Base-by-base conservation (phyloP, 2,888 invertebrate species). In the Epistrophe eligans region DNA sequence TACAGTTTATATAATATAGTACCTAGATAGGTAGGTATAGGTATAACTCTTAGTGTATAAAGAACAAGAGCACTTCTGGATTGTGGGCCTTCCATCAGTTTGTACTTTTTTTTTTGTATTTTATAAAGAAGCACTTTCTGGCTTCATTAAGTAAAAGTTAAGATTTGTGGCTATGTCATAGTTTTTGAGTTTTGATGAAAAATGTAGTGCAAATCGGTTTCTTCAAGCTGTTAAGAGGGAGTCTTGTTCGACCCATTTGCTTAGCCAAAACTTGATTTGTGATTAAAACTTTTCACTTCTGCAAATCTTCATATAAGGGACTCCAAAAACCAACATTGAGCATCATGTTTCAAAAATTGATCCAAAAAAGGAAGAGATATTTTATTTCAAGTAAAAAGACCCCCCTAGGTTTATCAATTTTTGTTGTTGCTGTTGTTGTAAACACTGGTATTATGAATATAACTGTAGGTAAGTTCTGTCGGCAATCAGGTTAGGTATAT, bases 111-210 rank as follows among this genome's bases (percentile, higher is more conserved):
- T 3, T 24, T 72, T 40, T 82, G 0, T n/a, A 38, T 28, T 13
- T 35, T 9, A 13, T 13, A 24, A 7, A n/a, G 66, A 43, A 60
- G 52, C 55, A 32, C 62, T 58, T 24, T 66, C 57, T 40, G 11
- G 4, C 40, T 77, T 83, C 73, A 83, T 77, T 83, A 73, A 60
- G 77, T 52, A 83, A 83, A 83, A 83, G 77, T 83, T 83, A 73
- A 77, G 77, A 83, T 83, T 77, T 83, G 82, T 82, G 82, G 82
- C 50, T 66, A 35, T 77, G 73, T 73, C 60, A 50, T 83, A 77
- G 66, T 67, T 83, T 66, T 72, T 67, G 45, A 83, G 77, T 67
- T 82, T 15, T 40, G 48, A 35, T 81, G 76, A 81, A 64, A 77
- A 57, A 81, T 81, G 81, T 43, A 50, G 45, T 45, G 66, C 62